Evolutionary conservation across 2,888 invertebrate species (phyloP).

Genomic region (Cantharis flavilabris): DNA sequence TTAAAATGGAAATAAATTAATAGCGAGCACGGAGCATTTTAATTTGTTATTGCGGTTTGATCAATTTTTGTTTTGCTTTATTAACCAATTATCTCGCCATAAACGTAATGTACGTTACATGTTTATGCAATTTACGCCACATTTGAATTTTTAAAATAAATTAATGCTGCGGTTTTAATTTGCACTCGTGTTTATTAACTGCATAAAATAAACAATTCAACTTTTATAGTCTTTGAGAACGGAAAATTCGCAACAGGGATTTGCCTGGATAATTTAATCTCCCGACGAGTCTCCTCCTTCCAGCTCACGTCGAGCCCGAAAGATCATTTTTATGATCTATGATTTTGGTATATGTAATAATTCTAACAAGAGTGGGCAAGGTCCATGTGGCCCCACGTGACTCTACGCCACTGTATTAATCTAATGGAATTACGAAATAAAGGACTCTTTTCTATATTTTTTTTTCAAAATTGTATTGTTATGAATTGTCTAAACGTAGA

Average conservation of each 20-base stretch:
- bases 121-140: constrained; percentile 24
- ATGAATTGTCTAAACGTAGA: no score
- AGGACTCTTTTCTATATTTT: no score
- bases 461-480: no score
- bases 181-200: constrained; percentile 17
- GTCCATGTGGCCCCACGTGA: no score
- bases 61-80: constrained; percentile 18
- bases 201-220: constrained; percentile 5
- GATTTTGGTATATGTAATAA: no score
- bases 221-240: not conserved
- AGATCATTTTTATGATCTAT: no score
- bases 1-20: constrained; percentile 14
- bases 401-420: no score
- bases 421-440: no score
- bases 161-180: constrained; percentile 24
- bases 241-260: not conserved
- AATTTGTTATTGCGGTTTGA: constrained; percentile 17
- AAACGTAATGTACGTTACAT: constrained; percentile 8
- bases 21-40: constrained; percentile 14
- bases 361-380: no score
- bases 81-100: constrained; percentile 10
- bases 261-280: not conserved
- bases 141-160: constrained; percentile 30
- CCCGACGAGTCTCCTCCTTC: not conserved
- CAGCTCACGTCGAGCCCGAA: no score